A percentile compares a stretch with the other conserved stretches of the same genome.
Evolutionary conservation across 2,113 vertebrate genomes (phyloP).

Genomic region (Hepsetus odoe): DNA sequence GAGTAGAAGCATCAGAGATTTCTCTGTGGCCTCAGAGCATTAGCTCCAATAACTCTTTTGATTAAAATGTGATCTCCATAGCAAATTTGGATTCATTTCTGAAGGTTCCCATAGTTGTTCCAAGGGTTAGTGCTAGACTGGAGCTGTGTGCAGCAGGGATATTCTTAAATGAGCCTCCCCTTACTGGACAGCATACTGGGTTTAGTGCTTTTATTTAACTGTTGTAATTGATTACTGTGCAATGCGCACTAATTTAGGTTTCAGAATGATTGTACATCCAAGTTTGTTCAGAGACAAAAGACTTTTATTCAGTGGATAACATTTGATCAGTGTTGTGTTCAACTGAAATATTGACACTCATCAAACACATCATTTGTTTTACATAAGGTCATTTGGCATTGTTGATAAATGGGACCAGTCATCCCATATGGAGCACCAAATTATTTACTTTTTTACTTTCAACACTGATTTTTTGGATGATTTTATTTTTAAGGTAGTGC

Average conservation of each 20-base stretch:
- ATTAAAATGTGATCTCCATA: conserved; percentile 51
- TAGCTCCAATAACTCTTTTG: conserved; percentile 56
- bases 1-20: conserved; percentile 17
- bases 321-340: not conserved
- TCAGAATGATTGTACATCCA: no score
- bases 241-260: no score
- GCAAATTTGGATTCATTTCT: conserved; percentile 55
- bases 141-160: not conserved
- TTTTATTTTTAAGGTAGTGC: not conserved
- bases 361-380: no score
- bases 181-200: not conserved
- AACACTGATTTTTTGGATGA: not conserved
- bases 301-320: no score
- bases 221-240: not conserved
- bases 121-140: conserved; percentile 50
- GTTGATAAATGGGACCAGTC: no score
- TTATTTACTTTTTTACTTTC: no score
- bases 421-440: no score
- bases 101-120: conserved; percentile 39
- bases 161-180: not conserved
- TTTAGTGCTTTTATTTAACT: not conserved
- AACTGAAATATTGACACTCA: no score
- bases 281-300: not conserved
- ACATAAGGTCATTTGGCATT: no score
- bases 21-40: conserved; percentile 2